Percentiles rank a stretch among this genome's conserved stretches.
phyloP scores from a whole-genome alignment of 2,888 invertebrate species.

The Orthosia gothica region DNA sequence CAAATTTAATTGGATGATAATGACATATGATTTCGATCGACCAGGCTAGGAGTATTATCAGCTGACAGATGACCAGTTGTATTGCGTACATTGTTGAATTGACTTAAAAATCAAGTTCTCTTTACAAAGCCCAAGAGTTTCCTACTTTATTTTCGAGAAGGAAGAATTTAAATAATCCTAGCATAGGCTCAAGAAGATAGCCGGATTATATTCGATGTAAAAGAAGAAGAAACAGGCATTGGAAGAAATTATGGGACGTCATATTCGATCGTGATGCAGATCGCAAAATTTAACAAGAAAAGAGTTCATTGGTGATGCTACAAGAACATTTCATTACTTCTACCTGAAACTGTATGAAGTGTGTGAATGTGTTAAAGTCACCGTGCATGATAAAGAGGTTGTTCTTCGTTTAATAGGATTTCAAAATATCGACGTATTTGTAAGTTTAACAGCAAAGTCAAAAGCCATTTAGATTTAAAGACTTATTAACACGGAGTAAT shows the following conservation, averaged over 20 bases:
- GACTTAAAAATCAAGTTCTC: neutral
- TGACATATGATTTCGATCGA: neutral
- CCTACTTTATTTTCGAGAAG: neutral
- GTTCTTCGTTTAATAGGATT: neutral
- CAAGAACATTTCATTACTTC: neutral
- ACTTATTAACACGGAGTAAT: neutral
- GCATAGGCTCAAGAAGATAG: neutral
- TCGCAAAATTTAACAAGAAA: neutral
- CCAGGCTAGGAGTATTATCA: constrained; percentile 14
- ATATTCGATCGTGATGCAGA: neutral
- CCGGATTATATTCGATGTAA: neutral
- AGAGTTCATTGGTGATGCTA: neutral
- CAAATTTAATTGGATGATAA: neutral
- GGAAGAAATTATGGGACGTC: neutral
- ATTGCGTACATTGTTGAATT: neutral
- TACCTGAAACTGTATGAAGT: neutral
- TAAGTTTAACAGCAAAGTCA: constrained; percentile 2
- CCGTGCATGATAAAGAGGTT: neutral
- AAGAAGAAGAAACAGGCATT: neutral
- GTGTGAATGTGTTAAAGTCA: neutral
- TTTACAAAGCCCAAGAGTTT: neutral
- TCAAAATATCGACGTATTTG: neutral
- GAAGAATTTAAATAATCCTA: neutral
- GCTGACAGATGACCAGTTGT: constrained; percentile 16
- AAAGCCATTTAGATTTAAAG: neutral